These are phyloP conservation scores for Spea multiplicata DNA, from an alignment of 2,113 vertebrate genomes.

Conservation along the genomic window DNA sequence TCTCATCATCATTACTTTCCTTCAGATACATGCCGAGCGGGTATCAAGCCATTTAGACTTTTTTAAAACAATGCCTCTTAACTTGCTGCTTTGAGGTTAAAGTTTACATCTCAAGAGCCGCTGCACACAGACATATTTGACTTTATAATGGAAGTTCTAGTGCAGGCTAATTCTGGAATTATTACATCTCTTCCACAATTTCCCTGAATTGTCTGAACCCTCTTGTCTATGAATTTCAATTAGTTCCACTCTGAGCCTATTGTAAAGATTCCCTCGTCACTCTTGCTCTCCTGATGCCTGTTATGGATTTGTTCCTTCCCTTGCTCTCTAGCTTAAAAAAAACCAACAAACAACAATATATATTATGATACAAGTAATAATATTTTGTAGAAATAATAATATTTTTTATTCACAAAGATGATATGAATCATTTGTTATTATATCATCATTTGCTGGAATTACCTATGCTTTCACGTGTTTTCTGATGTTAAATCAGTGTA, in stretches of 20 bases:
- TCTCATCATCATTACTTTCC: constrained; percentile 36
- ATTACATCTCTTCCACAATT: constrained; percentile 11
- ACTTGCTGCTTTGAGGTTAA: constrained; percentile 25
- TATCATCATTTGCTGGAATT: too few relatives aligned
- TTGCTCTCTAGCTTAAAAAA: background rate
- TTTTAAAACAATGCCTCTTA: constrained; percentile 32
- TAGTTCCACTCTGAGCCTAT: constrained; percentile 7
- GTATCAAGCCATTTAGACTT: constrained; percentile 9
- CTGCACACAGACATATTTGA: constrained; percentile 25
- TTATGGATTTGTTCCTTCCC: constrained; percentile 7
- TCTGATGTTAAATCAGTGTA: too few relatives aligned
- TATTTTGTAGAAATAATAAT: too few relatives aligned
- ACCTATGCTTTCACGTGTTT: too few relatives aligned
- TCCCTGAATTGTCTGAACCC: constrained; percentile 16
- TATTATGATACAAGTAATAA: too few relatives aligned
- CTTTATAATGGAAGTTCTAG: constrained; percentile 39
- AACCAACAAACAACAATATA: too few relatives aligned
- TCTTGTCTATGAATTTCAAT: constrained; percentile 20
- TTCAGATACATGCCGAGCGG: constrained; percentile 11
- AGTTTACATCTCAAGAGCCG: constrained; percentile 23
- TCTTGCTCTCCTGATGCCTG: background rate
- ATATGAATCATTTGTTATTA: too few relatives aligned
- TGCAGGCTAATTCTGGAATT: constrained; percentile 27
- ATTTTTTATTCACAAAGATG: too few relatives aligned
- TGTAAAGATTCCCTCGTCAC: background rate